Base-by-base conservation (phyloP, 2,113 vertebrate genomes). In the Laticauda laticaudata region DNA sequence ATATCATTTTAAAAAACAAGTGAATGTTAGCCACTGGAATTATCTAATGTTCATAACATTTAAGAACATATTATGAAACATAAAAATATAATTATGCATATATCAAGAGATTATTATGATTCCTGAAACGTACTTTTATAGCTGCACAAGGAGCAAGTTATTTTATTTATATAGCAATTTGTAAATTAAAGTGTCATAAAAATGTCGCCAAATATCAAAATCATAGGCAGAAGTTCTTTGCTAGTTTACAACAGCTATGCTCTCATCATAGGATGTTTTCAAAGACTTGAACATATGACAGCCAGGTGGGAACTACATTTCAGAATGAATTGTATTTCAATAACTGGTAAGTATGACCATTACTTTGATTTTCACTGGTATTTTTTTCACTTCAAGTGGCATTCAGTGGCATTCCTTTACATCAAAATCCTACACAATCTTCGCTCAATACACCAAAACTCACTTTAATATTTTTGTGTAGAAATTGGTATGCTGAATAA, bases 281-380 rank as follows among this genome's bases (percentile, higher is more conserved):
- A 89, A 61, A 90, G 55, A 18, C 56, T 86, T 51, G 5, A 87
- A 69, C 0, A 18, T 86, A 7, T 14, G 24, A 4, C 21, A 48
- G n/a, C 7, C 54, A 10, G 34, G 88, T 0, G 53, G 29, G 55
- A 4, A 1, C 51, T 1, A 29, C 21, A 0, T 23, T n/a, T 1
- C 59, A 34, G 5, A 29, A 3, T 39, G 43, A 94, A 86, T 11
- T 23, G 59, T 24, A 18, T 2, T n/a, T 59, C 6, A 8, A 34
- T 34, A 55, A 39, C 21, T 89, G 57, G 23, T 89, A 43, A 11
- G 34, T 89, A 89, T 45, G 21, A 45, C 23, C 5, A 59, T 89
- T 11, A 23, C 7, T 89, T 39, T 15, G 24, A 89, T 59, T 59
- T 89, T 59, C 39, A 45, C 1, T 89, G 39, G 10, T 23, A 26